phyloP scores from a whole-genome alignment of 2,113 vertebrate species.

The Pseudonaja textilis region DNA sequence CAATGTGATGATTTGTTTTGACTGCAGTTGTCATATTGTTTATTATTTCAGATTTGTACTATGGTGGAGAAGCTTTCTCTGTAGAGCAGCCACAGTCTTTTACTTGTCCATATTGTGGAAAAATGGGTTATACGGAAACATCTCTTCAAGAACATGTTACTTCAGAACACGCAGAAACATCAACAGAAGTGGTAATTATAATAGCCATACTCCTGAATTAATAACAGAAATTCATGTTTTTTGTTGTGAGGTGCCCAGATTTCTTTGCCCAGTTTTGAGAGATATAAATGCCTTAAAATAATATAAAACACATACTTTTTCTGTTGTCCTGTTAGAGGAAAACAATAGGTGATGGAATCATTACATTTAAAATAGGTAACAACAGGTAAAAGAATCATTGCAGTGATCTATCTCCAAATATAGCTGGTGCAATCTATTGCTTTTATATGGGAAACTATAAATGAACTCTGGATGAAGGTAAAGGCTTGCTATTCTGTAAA shows the following conservation, averaged over 20 bases:
- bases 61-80: conserved; percentile 98
- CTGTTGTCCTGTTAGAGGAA: neutral
- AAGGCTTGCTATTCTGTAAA: neutral
- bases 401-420: neutral
- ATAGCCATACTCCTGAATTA: neutral
- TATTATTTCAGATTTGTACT: conserved; percentile 91
- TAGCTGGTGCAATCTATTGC: neutral
- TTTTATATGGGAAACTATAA: neutral
- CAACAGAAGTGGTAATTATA: conserved; percentile 95
- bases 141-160: conserved; percentile 98
- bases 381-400: neutral
- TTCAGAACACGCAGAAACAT: conserved; percentile 95
- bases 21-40: conserved; percentile 21
- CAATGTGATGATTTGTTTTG: conserved; percentile 22
- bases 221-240: neutral
- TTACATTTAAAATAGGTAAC: neutral
- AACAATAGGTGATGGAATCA: neutral
- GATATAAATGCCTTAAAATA: neutral
- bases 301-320: neutral
- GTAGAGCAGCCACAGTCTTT: conserved; percentile 98
- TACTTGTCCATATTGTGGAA: conserved; percentile 99
- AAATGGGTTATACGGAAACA: conserved; percentile 97
- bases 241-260: neutral
- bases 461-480: neutral
- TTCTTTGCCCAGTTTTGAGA: neutral